These are phyloP conservation scores for Drosophila pegasa DNA, from an alignment of 2,888 invertebrate species.

Conservation along the genomic window DNA sequence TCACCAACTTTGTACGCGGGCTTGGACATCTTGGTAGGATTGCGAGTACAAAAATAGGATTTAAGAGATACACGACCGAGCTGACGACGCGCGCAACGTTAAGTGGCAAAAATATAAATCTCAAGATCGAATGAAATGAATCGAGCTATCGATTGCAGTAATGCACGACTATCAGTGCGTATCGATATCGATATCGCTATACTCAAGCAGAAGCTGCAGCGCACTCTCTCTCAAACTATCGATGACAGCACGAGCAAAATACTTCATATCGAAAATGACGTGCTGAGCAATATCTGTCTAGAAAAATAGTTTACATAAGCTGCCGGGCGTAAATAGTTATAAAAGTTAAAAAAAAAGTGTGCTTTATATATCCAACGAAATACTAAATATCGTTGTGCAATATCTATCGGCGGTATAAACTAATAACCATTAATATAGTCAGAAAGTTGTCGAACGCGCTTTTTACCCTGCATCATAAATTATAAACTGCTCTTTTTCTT, in stretches of 20 bases:
- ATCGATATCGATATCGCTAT: not conserved
- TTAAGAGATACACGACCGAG: conserved; percentile 51
- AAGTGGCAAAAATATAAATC: conserved; percentile 47
- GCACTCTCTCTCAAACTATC: not conserved
- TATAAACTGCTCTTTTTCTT: not conserved
- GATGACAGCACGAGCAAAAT: not conserved
- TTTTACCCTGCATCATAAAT: not conserved
- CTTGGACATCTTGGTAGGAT: conserved; percentile 74
- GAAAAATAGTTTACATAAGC: not conserved
- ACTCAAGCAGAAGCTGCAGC: not conserved
- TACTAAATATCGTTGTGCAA: not conserved
- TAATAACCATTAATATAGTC: not conserved
- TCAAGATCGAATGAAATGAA: conserved; percentile 33
- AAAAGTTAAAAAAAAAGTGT: not conserved
- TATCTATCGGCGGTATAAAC: not conserved
- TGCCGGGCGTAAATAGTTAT: not conserved
- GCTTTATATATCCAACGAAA: no score
- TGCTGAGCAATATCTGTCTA: not conserved
- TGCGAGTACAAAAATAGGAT: conserved; percentile 3
- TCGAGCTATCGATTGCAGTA: conserved; percentile 25
- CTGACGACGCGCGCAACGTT: conserved; percentile 62
- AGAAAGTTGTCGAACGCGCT: not conserved
- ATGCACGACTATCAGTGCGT: not conserved
- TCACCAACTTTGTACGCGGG: conserved; percentile 84
- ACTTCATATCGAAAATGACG: not conserved